These are phyloP conservation scores for Danio jaintianensis DNA, from an alignment of 2,797 vertebrate species.

Conservation along the genomic window DNA sequence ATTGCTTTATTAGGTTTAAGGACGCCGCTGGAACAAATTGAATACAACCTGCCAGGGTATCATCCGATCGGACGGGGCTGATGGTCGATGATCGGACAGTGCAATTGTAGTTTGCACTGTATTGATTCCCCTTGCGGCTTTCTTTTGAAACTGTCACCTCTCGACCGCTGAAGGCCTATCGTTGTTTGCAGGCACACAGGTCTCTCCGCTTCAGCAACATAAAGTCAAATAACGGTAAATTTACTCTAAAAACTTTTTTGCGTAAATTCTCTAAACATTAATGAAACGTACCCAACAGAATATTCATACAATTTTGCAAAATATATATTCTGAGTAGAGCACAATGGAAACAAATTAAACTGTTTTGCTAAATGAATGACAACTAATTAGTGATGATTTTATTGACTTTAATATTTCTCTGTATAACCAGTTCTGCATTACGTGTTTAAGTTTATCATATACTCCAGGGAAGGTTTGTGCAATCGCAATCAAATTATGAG, in stretches of 20 bases:
- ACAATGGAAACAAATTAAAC: neutral
- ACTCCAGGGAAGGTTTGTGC: neutral
- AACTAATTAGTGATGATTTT: neutral
- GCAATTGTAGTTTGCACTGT: conserved; percentile 72
- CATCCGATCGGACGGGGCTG: conserved; percentile 75
- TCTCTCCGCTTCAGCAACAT: neutral
- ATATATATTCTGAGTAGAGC: neutral
- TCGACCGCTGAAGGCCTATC: conserved; percentile 68
- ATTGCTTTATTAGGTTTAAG: conserved; percentile 85
- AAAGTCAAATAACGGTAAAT: neutral
- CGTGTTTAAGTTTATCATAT: neutral
- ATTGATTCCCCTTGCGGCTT: conserved; percentile 74
- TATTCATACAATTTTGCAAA: neutral
- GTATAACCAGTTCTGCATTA: neutral
- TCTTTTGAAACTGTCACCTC: conserved; percentile 74
- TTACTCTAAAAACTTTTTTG: neutral
- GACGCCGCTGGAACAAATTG: conserved; percentile 80
- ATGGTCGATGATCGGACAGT: conserved; percentile 76
- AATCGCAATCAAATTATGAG: neutral
- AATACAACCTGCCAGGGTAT: conserved; percentile 82
- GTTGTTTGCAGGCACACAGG: conserved; percentile 11
- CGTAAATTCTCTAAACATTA: neutral
- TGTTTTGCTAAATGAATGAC: neutral
- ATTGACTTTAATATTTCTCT: no score
- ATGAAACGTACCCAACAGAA: neutral